These are phyloP conservation scores for Oreochromis aureus DNA, from an alignment of 2,113 vertebrate genomes.

Conservation along the genomic window DNA sequence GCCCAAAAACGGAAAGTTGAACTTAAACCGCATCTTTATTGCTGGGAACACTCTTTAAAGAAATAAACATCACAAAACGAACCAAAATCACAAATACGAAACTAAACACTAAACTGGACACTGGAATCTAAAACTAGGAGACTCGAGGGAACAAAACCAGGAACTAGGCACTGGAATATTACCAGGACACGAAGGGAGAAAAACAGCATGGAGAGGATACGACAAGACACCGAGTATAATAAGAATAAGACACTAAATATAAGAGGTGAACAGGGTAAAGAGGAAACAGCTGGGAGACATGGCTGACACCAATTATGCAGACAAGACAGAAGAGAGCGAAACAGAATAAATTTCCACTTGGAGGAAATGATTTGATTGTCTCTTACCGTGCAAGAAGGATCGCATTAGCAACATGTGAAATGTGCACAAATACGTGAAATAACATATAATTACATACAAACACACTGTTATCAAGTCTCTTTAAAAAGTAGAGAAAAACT, in stretches of 20 bases:
- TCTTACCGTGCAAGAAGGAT: background rate
- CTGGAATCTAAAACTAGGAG: background rate
- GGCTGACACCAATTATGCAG: background rate
- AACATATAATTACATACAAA: background rate
- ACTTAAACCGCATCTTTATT: background rate
- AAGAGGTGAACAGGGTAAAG: rapidly evolving
- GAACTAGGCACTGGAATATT: background rate
- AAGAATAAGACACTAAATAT: background rate
- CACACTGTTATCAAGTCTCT: background rate
- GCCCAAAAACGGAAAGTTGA: background rate
- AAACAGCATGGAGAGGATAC: background rate
- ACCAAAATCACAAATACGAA: background rate
- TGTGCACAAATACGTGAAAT: background rate
- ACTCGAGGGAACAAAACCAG: background rate
- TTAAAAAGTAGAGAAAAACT: background rate
- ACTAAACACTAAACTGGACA: background rate
- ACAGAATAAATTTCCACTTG: background rate
- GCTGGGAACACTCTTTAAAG: background rate
- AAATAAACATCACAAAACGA: rapidly evolving
- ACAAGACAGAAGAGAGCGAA: rapidly evolving
- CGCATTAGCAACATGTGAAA: background rate
- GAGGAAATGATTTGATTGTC: background rate
- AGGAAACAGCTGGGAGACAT: background rate
- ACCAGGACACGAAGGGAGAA: background rate
- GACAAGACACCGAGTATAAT: background rate